phyloP scores from a whole-genome alignment of 2,888 invertebrate species.

The Steinernema hermaphroditum region DNA sequence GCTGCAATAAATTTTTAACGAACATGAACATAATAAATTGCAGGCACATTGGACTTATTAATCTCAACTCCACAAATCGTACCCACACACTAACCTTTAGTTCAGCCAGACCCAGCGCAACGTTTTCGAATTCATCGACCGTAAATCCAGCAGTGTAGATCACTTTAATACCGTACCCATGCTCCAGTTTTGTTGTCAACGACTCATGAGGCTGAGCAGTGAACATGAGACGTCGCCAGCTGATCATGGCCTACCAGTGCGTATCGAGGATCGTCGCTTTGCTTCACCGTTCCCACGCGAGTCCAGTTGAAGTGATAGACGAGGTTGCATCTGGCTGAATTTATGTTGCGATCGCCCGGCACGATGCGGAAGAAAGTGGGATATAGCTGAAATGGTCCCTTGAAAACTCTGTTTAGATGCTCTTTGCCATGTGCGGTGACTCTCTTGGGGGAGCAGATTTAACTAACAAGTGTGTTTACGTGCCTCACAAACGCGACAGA shows the following conservation, averaged over 20 bases:
- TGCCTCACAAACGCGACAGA: slow-evolving; percentile 33
- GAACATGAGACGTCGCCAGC: background rate
- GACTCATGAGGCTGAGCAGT: slow-evolving; percentile 62
- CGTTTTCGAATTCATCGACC: slow-evolving; percentile 56
- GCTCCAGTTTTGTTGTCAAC: slow-evolving; percentile 61
- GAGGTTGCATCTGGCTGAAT: slow-evolving; percentile 75
- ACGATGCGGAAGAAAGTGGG: slow-evolving; percentile 65
- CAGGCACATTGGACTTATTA: slow-evolving; percentile 16
- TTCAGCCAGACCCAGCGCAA: slow-evolving; percentile 55
- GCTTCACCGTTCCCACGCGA: slow-evolving; percentile 91
- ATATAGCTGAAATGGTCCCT: slow-evolving; percentile 52
- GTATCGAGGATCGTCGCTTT: slow-evolving; percentile 85
- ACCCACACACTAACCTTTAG: slow-evolving; percentile 56
- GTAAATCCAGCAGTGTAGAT: slow-evolving; percentile 63
- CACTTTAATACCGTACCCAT: slow-evolving; percentile 54
- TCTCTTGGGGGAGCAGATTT: background rate
- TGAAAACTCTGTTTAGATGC: background rate
- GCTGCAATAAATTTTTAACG: slow-evolving; percentile 55
- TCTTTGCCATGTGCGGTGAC: background rate
- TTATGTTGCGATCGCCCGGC: slow-evolving; percentile 61
- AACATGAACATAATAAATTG: background rate
- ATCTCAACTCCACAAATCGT: background rate
- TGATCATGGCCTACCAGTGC: slow-evolving; percentile 74
- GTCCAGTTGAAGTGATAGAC: slow-evolving; percentile 94
- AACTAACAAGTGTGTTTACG: slow-evolving; percentile 31